A percentile compares a stretch with the other conserved stretches of the same genome.
Conservation (phyloP, 1,140 invertebrate species). For the Sitophilus oryzae region DNA sequence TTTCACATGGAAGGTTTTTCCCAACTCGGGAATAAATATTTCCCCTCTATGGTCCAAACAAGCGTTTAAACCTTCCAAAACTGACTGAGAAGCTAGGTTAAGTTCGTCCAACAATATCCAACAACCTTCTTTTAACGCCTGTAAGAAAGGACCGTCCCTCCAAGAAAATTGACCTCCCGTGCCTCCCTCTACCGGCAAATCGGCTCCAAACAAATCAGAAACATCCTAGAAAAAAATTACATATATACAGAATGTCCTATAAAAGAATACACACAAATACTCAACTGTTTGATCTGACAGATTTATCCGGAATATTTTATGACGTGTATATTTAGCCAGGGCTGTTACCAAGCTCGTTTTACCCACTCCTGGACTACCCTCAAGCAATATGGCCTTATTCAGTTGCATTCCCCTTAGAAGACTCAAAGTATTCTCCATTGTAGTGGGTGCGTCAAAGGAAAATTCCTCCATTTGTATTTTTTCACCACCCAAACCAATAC, state of each 20-base stretch:
- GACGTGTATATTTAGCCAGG: conserved; percentile 78
- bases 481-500: conserved; percentile 51
- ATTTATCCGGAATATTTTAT: conserved; percentile 88
- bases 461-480: conserved; percentile 46
- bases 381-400: conserved; percentile 86
- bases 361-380: conserved; percentile 97
- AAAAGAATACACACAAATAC: too few relatives aligned
- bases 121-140: conserved; percentile 83
- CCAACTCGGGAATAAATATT: conserved; percentile 92
- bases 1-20: conserved; percentile 75
- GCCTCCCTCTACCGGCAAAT: conserved; percentile 89
- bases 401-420: conserved; percentile 84
- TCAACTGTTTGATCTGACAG: conserved; percentile 88
- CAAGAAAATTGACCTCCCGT: conserved; percentile 84
- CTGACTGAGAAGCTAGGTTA: conserved; percentile 96
- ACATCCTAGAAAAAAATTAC: conserved; percentile 64
- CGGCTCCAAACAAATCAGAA: conserved; percentile 95
- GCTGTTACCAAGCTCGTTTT: conserved; percentile 94
- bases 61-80: conserved; percentile 96
- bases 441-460: conserved; percentile 77
- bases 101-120: conserved; percentile 99
- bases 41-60: conserved; percentile 97
- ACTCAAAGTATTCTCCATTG: conserved; percentile 74
- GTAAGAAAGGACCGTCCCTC: conserved; percentile 92
- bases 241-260: too few relatives aligned